A percentile compares a stretch with the other conserved stretches of the same genome.
Evolutionary conservation across 1,140 invertebrate species (phyloP).

Genomic region (Drosophila seguyi): DNA sequence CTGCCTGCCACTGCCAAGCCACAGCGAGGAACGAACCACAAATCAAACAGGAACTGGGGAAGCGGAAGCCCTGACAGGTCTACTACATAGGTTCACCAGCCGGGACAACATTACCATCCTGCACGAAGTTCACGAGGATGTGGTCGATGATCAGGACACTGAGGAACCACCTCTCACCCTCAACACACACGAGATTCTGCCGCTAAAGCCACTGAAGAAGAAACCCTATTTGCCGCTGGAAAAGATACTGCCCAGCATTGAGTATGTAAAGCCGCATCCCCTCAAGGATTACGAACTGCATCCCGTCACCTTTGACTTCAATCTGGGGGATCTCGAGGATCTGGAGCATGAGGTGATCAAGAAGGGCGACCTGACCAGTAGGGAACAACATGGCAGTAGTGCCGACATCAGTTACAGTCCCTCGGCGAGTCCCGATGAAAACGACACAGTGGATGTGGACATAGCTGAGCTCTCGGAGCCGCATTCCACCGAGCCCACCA

Average conservation of each 20-base stretch:
- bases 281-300: constrained; percentile 78
- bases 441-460: constrained; percentile 62
- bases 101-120: constrained; percentile 73
- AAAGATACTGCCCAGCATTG: constrained; percentile 60
- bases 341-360: constrained; percentile 75
- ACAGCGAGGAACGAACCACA: neutral
- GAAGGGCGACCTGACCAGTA: constrained; percentile 67
- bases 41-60: neutral
- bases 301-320: constrained; percentile 82
- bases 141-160: neutral
- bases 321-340: constrained; percentile 80
- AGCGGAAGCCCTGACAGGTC: constrained; percentile 9
- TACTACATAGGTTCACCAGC: constrained; percentile 40
- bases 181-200: constrained; percentile 74
- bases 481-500: constrained; percentile 35
- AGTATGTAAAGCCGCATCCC: constrained; percentile 69
- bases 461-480: constrained; percentile 46
- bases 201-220: constrained; percentile 73
- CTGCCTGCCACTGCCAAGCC: neutral
- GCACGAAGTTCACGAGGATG: constrained; percentile 64
- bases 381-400: constrained; percentile 56
- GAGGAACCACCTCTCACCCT: constrained; percentile 57
- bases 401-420: constrained; percentile 53
- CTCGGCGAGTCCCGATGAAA: constrained; percentile 49
- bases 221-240: constrained; percentile 74